phyloP scores from a whole-genome alignment of 2,888 invertebrate species.

The Drosophila birchii region DNA sequence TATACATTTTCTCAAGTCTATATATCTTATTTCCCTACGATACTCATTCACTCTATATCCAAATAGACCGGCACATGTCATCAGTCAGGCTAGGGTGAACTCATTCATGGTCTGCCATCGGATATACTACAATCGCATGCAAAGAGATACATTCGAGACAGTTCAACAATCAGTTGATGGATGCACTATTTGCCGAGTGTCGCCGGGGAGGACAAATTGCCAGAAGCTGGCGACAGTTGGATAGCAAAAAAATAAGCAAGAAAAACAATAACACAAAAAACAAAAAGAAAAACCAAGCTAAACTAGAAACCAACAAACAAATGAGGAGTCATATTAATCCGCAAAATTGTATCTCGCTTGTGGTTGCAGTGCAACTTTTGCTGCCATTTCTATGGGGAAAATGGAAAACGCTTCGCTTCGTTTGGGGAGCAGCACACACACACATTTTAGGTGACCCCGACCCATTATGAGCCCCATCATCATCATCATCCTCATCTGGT shows the following conservation, averaged over 20 bases:
- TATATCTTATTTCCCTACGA: neutral
- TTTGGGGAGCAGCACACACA: neutral
- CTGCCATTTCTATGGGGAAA: slow-evolving; percentile 2
- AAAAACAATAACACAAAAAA: neutral
- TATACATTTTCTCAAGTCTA: neutral
- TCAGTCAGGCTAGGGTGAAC: slow-evolving; percentile 58
- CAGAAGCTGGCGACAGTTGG: slow-evolving; percentile 41
- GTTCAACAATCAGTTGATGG: slow-evolving; percentile 59
- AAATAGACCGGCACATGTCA: slow-evolving; percentile 48
- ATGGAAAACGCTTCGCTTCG: slow-evolving; percentile 6
- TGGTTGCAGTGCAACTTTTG: slow-evolving; percentile 13
- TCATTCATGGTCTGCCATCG: slow-evolving; percentile 30
- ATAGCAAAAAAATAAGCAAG: slow-evolving; percentile 14
- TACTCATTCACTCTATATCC: slow-evolving; percentile 11
- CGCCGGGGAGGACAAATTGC: slow-evolving; percentile 51
- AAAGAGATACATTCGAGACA: slow-evolving; percentile 48
- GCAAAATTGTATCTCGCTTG: slow-evolving; percentile 8
- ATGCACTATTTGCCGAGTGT: slow-evolving; percentile 51
- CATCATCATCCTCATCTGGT: slow-evolving; percentile 1
- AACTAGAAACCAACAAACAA: slow-evolving; percentile 14
- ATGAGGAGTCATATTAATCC: slow-evolving; percentile 19
- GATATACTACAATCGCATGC: slow-evolving; percentile 40
- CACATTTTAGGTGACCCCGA: slow-evolving; percentile 19
- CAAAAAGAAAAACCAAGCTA: slow-evolving; percentile 6
- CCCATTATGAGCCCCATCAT: neutral